Percentiles rank a stretch among this genome's conserved stretches.
These are phyloP conservation scores for Enteromius treurensis DNA, from an alignment of 2,797 vertebrate species.

Conservation along the genomic window DNA sequence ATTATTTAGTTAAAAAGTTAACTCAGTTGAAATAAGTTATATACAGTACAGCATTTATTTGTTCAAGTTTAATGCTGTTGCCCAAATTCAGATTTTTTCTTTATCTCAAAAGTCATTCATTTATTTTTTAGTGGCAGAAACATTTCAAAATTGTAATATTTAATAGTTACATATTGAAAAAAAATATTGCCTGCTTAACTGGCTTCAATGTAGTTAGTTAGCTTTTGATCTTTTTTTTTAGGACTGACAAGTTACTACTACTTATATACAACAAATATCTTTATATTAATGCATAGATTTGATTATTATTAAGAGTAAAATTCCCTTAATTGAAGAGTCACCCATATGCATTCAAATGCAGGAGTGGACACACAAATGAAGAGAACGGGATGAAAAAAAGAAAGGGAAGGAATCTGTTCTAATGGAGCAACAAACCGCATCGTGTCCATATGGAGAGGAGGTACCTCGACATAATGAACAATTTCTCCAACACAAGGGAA, in stretches of 20 bases:
- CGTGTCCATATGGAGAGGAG: slow-evolving; percentile 39
- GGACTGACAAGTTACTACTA: neutral
- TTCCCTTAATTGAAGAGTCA: neutral
- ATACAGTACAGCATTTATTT: neutral
- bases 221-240: neutral
- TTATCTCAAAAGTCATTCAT: neutral
- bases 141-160: neutral
- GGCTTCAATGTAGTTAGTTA: neutral
- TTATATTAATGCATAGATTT: no score
- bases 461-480: slow-evolving; percentile 27
- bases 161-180: neutral
- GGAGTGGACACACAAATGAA: slow-evolving; percentile 27
- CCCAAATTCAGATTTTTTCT: neutral
- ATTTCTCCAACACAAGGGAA: slow-evolving; percentile 27
- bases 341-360: slow-evolving; percentile 1
- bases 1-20: neutral
- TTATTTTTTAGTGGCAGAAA: neutral
- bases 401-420: slow-evolving; percentile 2
- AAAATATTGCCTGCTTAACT: neutral
- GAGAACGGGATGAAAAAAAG: slow-evolving; percentile 25
- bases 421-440: slow-evolving; percentile 23
- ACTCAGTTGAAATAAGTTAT: neutral
- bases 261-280: neutral
- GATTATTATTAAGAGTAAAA: neutral
- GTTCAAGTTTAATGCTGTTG: neutral